These are phyloP conservation scores for Slavum lentiscoides DNA, from an alignment of 2,888 invertebrate genomes.

Conservation along the genomic window DNA sequence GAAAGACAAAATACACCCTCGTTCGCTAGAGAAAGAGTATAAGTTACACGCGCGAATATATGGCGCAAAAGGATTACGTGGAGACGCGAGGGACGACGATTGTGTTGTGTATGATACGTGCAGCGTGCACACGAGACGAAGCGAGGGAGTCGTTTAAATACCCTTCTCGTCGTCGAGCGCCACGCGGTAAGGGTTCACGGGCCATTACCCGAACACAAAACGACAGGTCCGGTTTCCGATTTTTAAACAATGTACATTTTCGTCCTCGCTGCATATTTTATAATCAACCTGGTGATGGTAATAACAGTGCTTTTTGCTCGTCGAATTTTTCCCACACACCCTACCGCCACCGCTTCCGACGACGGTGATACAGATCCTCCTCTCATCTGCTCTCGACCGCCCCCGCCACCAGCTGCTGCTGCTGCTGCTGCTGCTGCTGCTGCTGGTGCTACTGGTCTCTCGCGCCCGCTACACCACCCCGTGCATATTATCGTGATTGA, in stretches of 20 bases:
- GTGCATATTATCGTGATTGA: constrained; percentile 38
- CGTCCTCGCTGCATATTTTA: background rate
- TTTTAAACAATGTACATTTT: constrained; percentile 29
- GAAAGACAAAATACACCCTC: too few relatives aligned
- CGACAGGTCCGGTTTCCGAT: constrained; percentile 52
- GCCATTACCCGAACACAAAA: constrained; percentile 52
- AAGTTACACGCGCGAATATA: too few relatives aligned
- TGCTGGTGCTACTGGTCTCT: background rate
- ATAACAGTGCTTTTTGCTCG: background rate
- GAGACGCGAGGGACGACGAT: too few relatives aligned
- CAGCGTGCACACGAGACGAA: too few relatives aligned
- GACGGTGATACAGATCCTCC: too few relatives aligned
- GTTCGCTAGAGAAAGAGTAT: too few relatives aligned
- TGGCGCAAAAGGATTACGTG: too few relatives aligned
- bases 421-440: too few relatives aligned
- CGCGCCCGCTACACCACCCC: background rate
- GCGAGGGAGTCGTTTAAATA: too few relatives aligned
- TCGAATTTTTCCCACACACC: constrained; percentile 26
- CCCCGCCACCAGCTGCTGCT: too few relatives aligned
- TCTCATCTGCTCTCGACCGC: background rate
- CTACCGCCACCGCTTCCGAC: background rate
- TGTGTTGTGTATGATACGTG: too few relatives aligned
- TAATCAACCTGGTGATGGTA: constrained; percentile 27
- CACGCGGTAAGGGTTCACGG: constrained; percentile 46
- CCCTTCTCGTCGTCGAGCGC: background rate